These are phyloP conservation scores for Diuraphis noxia DNA, from an alignment of 1,140 invertebrate genomes.

Conservation along the genomic window DNA sequence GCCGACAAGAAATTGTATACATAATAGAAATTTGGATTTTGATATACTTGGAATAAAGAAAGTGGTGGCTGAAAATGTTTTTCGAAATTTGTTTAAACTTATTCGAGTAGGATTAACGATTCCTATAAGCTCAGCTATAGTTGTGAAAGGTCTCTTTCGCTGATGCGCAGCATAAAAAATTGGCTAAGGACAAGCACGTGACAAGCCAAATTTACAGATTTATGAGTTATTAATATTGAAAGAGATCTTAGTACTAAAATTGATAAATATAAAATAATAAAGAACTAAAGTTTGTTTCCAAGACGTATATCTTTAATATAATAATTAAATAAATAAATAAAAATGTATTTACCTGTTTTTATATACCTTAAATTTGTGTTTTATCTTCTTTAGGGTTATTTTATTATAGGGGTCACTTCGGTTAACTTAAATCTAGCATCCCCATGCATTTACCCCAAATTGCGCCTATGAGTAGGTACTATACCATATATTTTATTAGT, in stretches of 20 bases:
- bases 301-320: not conserved
- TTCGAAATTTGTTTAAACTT: slow-evolving; percentile 23
- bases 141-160: slow-evolving; percentile 1
- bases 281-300: not conserved
- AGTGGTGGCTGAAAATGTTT: slow-evolving; percentile 14
- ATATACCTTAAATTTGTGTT: too few species aligned
- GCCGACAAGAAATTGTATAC: slow-evolving; percentile 24
- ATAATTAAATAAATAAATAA: not conserved
- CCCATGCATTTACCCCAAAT: not conserved
- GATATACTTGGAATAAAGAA: slow-evolving; percentile 19
- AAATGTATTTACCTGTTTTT: too few species aligned
- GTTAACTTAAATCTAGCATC: too few species aligned
- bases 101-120: not conserved
- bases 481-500: too few species aligned
- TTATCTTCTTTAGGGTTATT: slow-evolving; percentile 7
- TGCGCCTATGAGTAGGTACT: slow-evolving; percentile 11
- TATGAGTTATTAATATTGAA: slow-evolving; percentile 21
- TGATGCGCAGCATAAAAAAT: slow-evolving; percentile 21
- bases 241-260: not conserved
- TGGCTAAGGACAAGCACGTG: slow-evolving; percentile 19
- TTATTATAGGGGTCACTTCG: not conserved
- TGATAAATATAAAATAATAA: slow-evolving; percentile 11
- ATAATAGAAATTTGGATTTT: slow-evolving; percentile 28
- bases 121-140: slow-evolving; percentile 6
- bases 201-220: slow-evolving; percentile 20